Evolutionary conservation across 37 sponge, comb jelly and placozoan genomes (phyloP), one percentile per base, ranked within the genome.

Genomic region (Tethya wilhelma): DNA sequence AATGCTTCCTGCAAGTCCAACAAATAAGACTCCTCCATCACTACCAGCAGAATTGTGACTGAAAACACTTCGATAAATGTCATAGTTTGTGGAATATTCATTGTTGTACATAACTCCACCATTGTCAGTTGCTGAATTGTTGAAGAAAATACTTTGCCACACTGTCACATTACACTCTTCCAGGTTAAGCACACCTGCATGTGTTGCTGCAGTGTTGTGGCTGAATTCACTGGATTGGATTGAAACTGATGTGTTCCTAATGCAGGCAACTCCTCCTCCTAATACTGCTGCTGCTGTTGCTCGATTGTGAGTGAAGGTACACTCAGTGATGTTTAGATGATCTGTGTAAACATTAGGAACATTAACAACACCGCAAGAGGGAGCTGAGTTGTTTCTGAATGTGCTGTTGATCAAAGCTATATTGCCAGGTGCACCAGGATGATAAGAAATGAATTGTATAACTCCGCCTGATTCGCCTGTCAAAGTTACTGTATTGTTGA

Each of bases 191-290:
- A 49, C 53, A 49, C 53, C 53, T 9, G 53, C 53, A 49, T 49
- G 53, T 49, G 53, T 49, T 49, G 53, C 53, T 49, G 53, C 53
- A 19, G 53, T 49, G 14, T 49, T 49, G 53, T 49, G 53, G 53
- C 53, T 49, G 53, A 49, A 49, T 49, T 49, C 53, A 49, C 53
- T 49, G 53, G 53, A 49, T 49, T 49, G 9, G 53, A 49, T 49
- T 49, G 53, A 49, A 49, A 49, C 53, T 49, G 53, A 49, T 49
- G 53, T 14, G 14, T 49, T 49, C 53, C 53, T 49, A 14, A 49
- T 49, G 53, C 53, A 49, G 53, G 53, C 53, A 19, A 49, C 53
- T 49, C 53, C 53, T 49, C 53, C 53, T 49, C 53, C 53, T 49
- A 19, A 9, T 19, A 49, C 14, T 49, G 53, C 14, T 49, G 53